phyloP scores from a whole-genome alignment of 2,888 invertebrate species.

The Dicycla oo region DNA sequence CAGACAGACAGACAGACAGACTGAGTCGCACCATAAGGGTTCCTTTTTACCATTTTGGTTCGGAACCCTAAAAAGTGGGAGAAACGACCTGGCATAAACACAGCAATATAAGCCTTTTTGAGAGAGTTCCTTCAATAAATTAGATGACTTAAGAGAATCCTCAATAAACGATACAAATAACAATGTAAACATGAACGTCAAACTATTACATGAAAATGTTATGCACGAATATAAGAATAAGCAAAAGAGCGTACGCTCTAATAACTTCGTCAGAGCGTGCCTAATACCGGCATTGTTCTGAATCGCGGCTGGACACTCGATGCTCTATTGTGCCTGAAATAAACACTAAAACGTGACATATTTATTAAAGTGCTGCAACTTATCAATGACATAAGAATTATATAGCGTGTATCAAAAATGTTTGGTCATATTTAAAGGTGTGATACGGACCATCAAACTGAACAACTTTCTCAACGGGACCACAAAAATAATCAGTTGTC shows the following conservation, averaged over 20 bases:
- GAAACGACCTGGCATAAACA: not conserved
- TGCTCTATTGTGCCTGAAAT: slow-evolving; percentile 26
- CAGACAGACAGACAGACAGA: no score
- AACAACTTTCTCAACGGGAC: not conserved
- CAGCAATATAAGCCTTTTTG: not conserved
- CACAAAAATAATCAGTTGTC: not conserved
- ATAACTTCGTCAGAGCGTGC: slow-evolving; percentile 58
- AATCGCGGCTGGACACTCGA: slow-evolving; percentile 26
- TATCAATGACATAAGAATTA: not conserved
- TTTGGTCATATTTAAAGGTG: not conserved
- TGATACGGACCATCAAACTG: not conserved
- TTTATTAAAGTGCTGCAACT: slow-evolving; percentile 14
- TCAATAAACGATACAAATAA: slow-evolving; percentile 8
- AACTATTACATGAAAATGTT: slow-evolving; percentile 45
- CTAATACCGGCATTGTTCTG: slow-evolving; percentile 61
- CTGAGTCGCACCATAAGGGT: no score
- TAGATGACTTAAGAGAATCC: not conserved
- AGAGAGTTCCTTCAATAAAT: not conserved
- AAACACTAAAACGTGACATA: slow-evolving; percentile 32
- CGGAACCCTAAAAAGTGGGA: not conserved
- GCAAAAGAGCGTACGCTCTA: slow-evolving; percentile 70
- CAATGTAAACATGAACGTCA: slow-evolving; percentile 12
- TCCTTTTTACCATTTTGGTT: no score
- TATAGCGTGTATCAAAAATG: no score
- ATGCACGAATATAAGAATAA: slow-evolving; percentile 51